Percentiles rank a stretch among this genome's conserved stretches.
phyloP scores from a whole-genome alignment of 2,888 invertebrate species.

The Antheraea assamensis region DNA sequence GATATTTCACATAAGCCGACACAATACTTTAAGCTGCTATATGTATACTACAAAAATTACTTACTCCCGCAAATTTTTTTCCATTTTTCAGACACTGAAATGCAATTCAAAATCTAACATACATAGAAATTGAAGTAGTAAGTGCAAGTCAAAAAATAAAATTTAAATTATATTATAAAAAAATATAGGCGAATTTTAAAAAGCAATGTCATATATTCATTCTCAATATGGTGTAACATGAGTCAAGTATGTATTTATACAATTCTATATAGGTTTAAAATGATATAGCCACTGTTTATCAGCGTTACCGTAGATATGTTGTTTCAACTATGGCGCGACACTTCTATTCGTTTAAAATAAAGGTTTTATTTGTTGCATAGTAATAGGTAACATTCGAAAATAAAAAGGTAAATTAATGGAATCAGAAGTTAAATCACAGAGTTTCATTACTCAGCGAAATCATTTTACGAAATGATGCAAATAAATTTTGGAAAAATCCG shows the following conservation, averaged over 20 bases:
- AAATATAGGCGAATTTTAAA: slow-evolving; percentile 23
- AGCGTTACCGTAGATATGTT: not conserved
- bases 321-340: not conserved
- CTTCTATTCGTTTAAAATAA: not conserved
- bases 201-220: slow-evolving; percentile 15
- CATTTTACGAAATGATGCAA: not conserved
- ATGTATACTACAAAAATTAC: slow-evolving; percentile 62
- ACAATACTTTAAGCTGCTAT: slow-evolving; percentile 35
- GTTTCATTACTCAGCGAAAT: not conserved
- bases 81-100: slow-evolving; percentile 81
- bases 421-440: not conserved
- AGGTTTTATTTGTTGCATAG: not conserved
- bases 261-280: not conserved
- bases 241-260: slow-evolving; percentile 10
- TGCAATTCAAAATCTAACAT: slow-evolving; percentile 62
- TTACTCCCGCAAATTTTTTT: slow-evolving; percentile 81
- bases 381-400: not conserved
- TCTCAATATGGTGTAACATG: slow-evolving; percentile 18
- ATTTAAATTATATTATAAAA: slow-evolving; percentile 21
- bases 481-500: not conserved
- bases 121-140: slow-evolving; percentile 36
- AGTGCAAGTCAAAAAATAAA: slow-evolving; percentile 29
- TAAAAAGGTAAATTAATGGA: not conserved
- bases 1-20: slow-evolving; percentile 48
- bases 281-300: not conserved